These are phyloP conservation scores for Lichenostomus cassidix DNA, from an alignment of 2,113 vertebrate genomes.

Conservation along the genomic window DNA sequence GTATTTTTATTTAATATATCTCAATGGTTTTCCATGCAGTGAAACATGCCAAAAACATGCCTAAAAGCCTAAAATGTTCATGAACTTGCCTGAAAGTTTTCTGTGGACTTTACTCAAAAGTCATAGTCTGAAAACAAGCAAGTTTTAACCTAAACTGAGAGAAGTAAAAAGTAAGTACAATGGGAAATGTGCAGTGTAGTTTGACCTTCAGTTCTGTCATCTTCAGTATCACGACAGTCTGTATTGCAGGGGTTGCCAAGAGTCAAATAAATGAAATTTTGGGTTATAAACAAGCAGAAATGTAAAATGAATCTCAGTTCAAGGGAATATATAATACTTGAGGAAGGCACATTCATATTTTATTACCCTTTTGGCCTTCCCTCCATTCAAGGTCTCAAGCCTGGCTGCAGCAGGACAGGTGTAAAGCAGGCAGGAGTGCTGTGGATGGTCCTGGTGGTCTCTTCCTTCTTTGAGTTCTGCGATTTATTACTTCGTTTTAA, in stretches of 20 bases:
- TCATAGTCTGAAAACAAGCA: not conserved
- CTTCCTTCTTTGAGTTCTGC: not conserved
- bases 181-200: not conserved
- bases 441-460: not conserved
- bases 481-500: not conserved
- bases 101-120: not conserved
- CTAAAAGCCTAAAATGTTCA: not conserved
- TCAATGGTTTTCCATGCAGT: not conserved
- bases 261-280: not conserved
- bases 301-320: not conserved
- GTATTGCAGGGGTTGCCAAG: not conserved
- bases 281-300: not conserved
- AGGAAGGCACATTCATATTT: not conserved
- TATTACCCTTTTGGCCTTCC: not conserved
- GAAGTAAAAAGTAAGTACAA: not conserved
- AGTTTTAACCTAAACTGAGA: not conserved
- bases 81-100: not conserved
- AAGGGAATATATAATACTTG: too few relatives aligned
- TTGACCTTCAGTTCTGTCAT: not conserved
- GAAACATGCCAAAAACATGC: not conserved
- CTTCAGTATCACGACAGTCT: not conserved
- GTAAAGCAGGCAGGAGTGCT: not conserved
- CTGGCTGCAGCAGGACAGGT: not conserved
- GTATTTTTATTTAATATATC: not conserved
- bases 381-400: not conserved